Percentiles rank a stretch among this genome's conserved stretches.
Conservation (phyloP, 2,888 invertebrate genomes). For the Euzophera pinguis region DNA sequence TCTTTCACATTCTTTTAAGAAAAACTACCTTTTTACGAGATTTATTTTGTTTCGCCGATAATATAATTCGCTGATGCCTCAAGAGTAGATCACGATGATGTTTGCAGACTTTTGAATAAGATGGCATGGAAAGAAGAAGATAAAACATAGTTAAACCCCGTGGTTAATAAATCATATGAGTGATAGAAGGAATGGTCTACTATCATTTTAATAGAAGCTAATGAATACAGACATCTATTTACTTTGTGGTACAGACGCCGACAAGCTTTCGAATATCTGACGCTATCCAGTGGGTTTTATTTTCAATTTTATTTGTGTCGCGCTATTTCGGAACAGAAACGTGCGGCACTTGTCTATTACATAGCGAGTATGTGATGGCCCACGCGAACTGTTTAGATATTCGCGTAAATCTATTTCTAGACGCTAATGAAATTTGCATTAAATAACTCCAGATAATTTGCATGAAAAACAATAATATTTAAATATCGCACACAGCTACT, state of each 20-base stretch:
- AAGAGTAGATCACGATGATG: no score
- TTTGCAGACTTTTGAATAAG: no score
- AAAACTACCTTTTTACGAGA: no score
- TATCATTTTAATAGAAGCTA: slow-evolving; percentile 50
- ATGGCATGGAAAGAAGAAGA: no score
- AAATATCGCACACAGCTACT: neutral
- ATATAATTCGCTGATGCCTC: no score
- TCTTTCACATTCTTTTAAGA: no score
- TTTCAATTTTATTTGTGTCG: slow-evolving; percentile 79
- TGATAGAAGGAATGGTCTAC: slow-evolving; percentile 17
- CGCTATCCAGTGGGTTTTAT: slow-evolving; percentile 73
- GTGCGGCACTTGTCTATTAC: slow-evolving; percentile 72
- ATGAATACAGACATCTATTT: no score
- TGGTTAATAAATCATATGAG: no score
- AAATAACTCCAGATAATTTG: neutral
- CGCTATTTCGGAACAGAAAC: slow-evolving; percentile 72
- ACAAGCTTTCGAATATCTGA: slow-evolving; percentile 61
- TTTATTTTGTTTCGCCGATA: no score
- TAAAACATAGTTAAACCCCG: no score
- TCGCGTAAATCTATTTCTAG: slow-evolving; percentile 34
- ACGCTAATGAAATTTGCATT: slow-evolving; percentile 7
- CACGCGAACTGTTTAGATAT: slow-evolving; percentile 52
- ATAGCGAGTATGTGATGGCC: slow-evolving; percentile 54
- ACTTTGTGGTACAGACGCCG: slow-evolving; percentile 47
- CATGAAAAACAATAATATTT: neutral